Evolutionary conservation across 1,140 invertebrate genomes (phyloP), one percentile per base, ranked within the genome.

Genomic region (Platorchestia sp.): DNA sequence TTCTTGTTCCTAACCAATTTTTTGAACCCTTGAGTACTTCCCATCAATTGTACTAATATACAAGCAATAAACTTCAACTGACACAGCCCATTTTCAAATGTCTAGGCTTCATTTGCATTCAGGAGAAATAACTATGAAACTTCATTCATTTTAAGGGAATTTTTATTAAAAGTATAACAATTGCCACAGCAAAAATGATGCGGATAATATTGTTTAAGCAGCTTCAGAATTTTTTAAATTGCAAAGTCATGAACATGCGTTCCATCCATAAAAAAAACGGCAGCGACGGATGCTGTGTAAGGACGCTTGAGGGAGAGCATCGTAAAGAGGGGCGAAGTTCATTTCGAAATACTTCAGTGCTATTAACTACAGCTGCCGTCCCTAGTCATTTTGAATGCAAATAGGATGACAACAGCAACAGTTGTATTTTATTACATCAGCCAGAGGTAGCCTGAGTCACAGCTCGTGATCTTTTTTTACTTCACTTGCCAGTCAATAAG

Each of bases 351-450:
- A 36, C 59, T 75, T 75, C 36, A 22, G 1, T 10, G 27, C 59
- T 75, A 41, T 89, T 89, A 89, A 89, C 87, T 89, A 42, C 87
- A 89, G 41, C 87, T 89, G 87, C 36, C 41, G 43, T 44, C n/a
- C 41, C 87, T 86, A 42, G 41, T 14, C 10, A 89, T 41, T 89
- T 89, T 42, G 41, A 89, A 89, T 89, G 87, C 87, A 89, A 89
- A 89, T 89, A 42, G n/a, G 87, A 89, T 36, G 41, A 89, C 87
- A 44, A 19, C 10, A 89, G 43, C 87, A 89, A 89, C 87, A 89
- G 87, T 89, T 89, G 87, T 14, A 42, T 89, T 89, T 89, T 89
- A 89, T 89, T 89, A 44, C 41, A 89, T 44, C 87, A 89, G 3
- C 42, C 41, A 89, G 43, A 22, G 87, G 6, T 42, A 3, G 59